Percentiles rank a stretch among this genome's conserved stretches.
phyloP scores from a whole-genome alignment of 2,113 vertebrate species.

The Vireo altiloquus region DNA sequence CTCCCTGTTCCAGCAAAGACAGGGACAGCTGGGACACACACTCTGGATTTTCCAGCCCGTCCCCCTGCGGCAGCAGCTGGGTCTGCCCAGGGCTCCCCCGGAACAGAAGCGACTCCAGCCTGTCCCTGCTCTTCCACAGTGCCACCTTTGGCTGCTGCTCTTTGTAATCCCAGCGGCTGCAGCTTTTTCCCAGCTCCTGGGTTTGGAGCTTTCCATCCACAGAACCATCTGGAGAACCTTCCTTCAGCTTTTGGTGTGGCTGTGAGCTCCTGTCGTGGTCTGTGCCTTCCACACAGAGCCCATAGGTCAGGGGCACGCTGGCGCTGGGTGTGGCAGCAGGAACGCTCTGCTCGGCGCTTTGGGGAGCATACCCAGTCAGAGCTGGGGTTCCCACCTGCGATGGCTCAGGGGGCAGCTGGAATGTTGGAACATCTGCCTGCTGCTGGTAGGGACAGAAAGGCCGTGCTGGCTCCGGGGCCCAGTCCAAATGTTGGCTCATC shows the following conservation, averaged over 20 bases:
- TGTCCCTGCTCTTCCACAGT: not conserved
- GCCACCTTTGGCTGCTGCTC: not conserved
- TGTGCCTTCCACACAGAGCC: not conserved
- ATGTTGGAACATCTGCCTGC: not conserved
- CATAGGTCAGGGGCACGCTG: not conserved
- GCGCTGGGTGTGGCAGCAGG: accelerated
- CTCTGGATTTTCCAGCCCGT: accelerated
- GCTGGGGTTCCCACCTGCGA: not conserved
- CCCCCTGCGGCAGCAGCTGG: not conserved
- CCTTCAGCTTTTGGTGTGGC: not conserved
- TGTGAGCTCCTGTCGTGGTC: not conserved
- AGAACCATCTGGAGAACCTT: not conserved
- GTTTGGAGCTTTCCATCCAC: not conserved
- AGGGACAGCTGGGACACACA: not conserved
- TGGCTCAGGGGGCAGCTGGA: not conserved
- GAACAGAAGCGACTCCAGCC: not conserved
- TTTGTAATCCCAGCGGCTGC: not conserved
- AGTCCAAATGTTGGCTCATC: not conserved
- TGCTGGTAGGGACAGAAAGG: not conserved
- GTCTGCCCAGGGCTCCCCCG: not conserved
- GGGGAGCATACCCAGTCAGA: not conserved
- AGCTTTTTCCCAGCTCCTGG: not conserved
- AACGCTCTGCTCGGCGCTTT: accelerated
- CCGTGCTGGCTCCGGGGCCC: not conserved
- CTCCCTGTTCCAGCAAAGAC: not conserved